Evolutionary conservation across 2,888 invertebrate species (phyloP).

Genomic region (Protonemura montana): DNA sequence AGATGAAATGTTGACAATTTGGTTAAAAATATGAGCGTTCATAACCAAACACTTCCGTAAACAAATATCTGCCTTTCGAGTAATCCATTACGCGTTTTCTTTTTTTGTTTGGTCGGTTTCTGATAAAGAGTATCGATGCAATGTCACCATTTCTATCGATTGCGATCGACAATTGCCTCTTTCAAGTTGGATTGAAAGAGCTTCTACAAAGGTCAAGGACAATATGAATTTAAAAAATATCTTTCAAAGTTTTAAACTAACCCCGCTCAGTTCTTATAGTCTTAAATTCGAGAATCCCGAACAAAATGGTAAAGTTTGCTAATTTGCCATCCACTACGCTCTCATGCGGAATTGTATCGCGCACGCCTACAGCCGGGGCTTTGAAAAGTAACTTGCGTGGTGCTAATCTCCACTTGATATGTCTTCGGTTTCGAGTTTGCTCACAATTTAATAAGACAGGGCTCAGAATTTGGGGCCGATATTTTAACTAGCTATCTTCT

Average conservation of each 20-base stretch:
- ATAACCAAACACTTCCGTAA: neutral
- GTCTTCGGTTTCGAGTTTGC: neutral
- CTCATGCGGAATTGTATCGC: neutral
- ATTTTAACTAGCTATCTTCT: neutral
- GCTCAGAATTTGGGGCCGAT: neutral
- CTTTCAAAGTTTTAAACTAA: constrained; percentile 22
- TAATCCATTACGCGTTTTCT: neutral
- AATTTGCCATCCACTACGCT: neutral
- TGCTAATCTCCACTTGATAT: neutral
- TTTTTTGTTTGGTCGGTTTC: constrained; percentile 35
- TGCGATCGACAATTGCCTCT: neutral
- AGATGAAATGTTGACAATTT: neutral
- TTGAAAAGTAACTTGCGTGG: neutral
- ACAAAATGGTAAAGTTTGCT: neutral
- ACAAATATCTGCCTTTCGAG: neutral
- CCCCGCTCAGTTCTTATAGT: constrained; percentile 40
- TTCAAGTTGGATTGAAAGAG: neutral
- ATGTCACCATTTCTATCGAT: neutral
- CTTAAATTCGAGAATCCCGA: constrained; percentile 16
- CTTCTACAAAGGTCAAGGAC: constrained; percentile 18
- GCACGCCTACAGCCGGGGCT: neutral
- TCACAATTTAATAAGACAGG: neutral
- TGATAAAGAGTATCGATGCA: constrained; percentile 23
- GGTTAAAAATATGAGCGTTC: neutral
- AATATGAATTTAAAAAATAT: constrained; percentile 24